A percentile compares a stretch with the other conserved stretches of the same genome.
These are phyloP conservation scores for Cyrtodaria siliqua DNA, from an alignment of 2,888 invertebrate species.

Conservation along the genomic window DNA sequence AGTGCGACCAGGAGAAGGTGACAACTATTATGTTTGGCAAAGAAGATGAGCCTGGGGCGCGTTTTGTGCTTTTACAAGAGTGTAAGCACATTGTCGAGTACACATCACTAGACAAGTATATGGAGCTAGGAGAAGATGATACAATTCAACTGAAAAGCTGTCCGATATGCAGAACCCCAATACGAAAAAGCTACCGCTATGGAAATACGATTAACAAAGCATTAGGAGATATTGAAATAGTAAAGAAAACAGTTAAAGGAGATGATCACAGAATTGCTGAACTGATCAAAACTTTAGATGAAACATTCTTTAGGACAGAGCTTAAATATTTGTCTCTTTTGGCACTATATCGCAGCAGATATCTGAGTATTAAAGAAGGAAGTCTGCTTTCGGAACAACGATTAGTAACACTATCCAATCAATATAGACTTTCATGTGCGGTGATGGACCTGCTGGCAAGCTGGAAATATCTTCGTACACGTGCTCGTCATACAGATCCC, in stretches of 20 bases:
- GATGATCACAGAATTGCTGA: neutral
- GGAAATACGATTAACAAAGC: constrained; percentile 87
- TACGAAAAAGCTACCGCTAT: constrained; percentile 88
- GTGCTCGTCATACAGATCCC: neutral
- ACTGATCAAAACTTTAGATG: neutral
- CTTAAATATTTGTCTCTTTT: no score
- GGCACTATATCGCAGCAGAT: no score
- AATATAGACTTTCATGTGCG: neutral
- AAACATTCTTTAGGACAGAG: no score
- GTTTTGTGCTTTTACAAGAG: constrained; percentile 81
- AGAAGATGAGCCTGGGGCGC: constrained; percentile 84
- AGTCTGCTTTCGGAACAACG: neutral
- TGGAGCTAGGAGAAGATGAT: constrained; percentile 23
- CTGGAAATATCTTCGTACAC: neutral
- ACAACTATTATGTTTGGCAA: constrained; percentile 28
- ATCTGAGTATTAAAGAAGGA: neutral
- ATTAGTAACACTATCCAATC: neutral
- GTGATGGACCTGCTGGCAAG: neutral
- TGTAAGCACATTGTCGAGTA: constrained; percentile 84
- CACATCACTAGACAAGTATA: constrained; percentile 84
- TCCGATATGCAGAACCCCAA: constrained; percentile 88
- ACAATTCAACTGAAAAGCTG: constrained; percentile 85
- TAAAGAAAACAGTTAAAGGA: constrained; percentile 67
- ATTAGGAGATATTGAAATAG: constrained; percentile 79
- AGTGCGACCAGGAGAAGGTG: constrained; percentile 86